Evolutionary conservation across 2,797 vertebrate genomes (phyloP).

Genomic region (Huso huso): DNA sequence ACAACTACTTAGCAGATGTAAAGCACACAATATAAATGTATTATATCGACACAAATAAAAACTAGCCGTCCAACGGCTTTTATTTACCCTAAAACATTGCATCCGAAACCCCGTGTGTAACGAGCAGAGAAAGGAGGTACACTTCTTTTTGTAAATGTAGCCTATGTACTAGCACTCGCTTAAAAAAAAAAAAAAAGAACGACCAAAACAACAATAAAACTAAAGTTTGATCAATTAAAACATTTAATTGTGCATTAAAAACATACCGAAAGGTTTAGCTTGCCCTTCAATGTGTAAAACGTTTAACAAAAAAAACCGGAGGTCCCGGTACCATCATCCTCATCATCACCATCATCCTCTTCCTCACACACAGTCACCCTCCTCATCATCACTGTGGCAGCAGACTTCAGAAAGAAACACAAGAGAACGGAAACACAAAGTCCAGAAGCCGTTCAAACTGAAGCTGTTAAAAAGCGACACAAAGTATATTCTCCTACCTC

Average conservation of each 20-base stretch:
- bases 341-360: slow-evolving; percentile 22
- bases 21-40: too few species aligned
- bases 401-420: slow-evolving; percentile 58
- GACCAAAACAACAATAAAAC: slow-evolving; percentile 10
- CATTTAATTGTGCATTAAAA: slow-evolving; percentile 2
- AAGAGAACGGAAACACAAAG: slow-evolving; percentile 47
- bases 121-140: background rate
- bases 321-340: slow-evolving; percentile 8
- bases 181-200: background rate
- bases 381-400: slow-evolving; percentile 50
- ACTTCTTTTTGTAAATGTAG: background rate
- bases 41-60: too few species aligned
- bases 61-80: too few species aligned
- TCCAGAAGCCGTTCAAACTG: slow-evolving; percentile 30
- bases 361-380: slow-evolving; percentile 39
- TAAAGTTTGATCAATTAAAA: slow-evolving; percentile 18
- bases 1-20: too few species aligned
- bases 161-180: background rate
- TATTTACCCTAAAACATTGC: too few species aligned
- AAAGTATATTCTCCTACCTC: slow-evolving; percentile 53
- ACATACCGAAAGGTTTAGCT: slow-evolving; percentile 2
- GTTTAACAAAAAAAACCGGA: slow-evolving; percentile 2
- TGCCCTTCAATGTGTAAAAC: background rate
- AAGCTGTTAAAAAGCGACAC: slow-evolving; percentile 17
- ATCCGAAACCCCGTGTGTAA: too few species aligned